These are phyloP conservation scores for Procambarus virginalis DNA, from an alignment of 1,140 invertebrate genomes.

Conservation along the genomic window DNA sequence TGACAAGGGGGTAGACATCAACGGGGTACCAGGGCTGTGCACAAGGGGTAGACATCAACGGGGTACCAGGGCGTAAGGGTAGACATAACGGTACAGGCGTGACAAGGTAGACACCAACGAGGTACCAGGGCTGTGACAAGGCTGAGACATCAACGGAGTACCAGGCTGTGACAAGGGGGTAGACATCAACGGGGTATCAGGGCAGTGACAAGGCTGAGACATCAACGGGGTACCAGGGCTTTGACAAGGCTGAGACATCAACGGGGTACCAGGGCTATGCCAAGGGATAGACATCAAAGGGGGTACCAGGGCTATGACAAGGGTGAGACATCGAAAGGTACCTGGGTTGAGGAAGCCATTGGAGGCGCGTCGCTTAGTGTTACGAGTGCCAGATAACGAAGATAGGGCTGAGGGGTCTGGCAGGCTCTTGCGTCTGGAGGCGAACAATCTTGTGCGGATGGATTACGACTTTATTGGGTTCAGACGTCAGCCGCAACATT, in stretches of 20 bases:
- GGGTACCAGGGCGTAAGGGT: too few relatives aligned
- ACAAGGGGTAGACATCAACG: not conserved
- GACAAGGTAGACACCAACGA: not conserved
- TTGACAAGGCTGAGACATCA: not conserved
- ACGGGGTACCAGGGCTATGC: not conserved
- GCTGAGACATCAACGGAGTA: too few relatives aligned
- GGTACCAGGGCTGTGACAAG: not conserved
- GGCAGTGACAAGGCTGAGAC: not conserved
- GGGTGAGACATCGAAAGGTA: not conserved
- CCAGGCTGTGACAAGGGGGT: not conserved
- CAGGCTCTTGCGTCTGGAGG: constrained; percentile 50
- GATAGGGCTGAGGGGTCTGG: constrained; percentile 42
- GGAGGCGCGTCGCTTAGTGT: constrained; percentile 48
- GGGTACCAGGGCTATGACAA: not conserved
- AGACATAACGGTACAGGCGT: not conserved
- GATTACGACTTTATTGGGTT: constrained; percentile 35
- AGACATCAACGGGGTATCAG: not conserved
- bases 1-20: not conserved
- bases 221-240: not conserved
- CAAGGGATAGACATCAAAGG: not conserved
- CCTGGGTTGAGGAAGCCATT: constrained; percentile 64
- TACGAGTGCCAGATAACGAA: not conserved
- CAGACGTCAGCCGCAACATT: constrained; percentile 46
- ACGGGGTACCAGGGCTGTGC: not conserved
- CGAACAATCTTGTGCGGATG: constrained; percentile 63